These are phyloP conservation scores for Garrulus glandarius DNA, from an alignment of 2,797 vertebrate genomes.

Conservation along the genomic window DNA sequence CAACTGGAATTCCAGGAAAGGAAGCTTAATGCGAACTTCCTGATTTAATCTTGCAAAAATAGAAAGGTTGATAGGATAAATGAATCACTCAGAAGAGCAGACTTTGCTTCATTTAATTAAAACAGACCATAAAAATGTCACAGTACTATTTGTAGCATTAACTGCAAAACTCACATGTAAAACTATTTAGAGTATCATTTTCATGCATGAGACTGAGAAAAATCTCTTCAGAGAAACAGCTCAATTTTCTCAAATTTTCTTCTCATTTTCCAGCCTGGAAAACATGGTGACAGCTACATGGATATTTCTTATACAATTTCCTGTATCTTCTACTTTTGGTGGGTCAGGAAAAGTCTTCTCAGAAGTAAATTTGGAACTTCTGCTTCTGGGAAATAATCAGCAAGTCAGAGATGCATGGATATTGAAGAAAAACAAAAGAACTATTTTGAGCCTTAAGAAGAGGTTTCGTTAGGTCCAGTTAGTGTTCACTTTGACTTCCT, in stretches of 20 bases:
- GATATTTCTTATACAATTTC: not conserved
- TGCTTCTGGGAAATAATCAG: slow-evolving; percentile 12
- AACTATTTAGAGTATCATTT: not conserved
- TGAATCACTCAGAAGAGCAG: slow-evolving; percentile 41
- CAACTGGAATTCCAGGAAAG: slow-evolving; percentile 64
- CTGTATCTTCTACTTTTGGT: not conserved
- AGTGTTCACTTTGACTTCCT: not conserved
- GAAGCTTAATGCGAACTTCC: slow-evolving; percentile 56
- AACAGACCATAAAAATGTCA: slow-evolving; percentile 44
- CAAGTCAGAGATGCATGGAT: not conserved
- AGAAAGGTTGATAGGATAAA: slow-evolving; percentile 59
- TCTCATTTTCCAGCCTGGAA: not conserved
- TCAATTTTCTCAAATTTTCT: not conserved
- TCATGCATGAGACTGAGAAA: not conserved
- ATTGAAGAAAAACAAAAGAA: slow-evolving; percentile 30
- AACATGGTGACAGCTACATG: not conserved
- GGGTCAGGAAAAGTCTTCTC: not conserved
- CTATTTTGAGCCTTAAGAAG: slow-evolving; percentile 5
- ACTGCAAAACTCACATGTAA: not conserved
- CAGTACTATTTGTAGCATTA: not conserved
- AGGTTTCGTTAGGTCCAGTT: slow-evolving; percentile 1
- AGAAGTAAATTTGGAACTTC: slow-evolving; percentile 26
- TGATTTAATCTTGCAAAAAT: slow-evolving; percentile 64
- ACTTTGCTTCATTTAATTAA: slow-evolving; percentile 42
- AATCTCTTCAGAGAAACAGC: not conserved